These are phyloP conservation scores for Drosophila mulleri DNA, from an alignment of 2,888 invertebrate species.

Conservation along the genomic window DNA sequence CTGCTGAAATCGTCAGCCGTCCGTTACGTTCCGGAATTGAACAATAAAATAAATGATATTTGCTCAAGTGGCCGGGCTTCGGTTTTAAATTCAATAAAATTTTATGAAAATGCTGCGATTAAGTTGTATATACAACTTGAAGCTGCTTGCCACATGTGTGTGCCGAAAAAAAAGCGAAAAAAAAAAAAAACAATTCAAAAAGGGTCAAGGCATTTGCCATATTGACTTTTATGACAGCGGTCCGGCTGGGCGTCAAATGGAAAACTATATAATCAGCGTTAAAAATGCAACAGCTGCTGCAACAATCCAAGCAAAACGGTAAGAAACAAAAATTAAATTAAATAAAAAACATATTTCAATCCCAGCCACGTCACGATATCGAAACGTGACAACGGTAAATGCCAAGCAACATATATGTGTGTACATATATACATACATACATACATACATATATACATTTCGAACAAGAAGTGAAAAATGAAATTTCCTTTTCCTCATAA, in stretches of 20 bases:
- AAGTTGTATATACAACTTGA: constrained; percentile 57
- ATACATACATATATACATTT: constrained; percentile 6
- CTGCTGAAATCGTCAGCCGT: constrained; percentile 59
- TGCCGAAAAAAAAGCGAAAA: constrained; percentile 51
- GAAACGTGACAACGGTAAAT: constrained; percentile 47
- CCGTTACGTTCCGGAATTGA: constrained; percentile 71
- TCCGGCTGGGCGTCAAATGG: constrained; percentile 46
- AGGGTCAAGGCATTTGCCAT: constrained; percentile 69
- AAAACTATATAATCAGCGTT: constrained; percentile 76
- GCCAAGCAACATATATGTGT: not conserved
- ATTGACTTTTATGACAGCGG: constrained; percentile 78
- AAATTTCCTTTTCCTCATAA: constrained; percentile 10
- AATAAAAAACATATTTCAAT: constrained; percentile 50
- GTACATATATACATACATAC: constrained; percentile 3
- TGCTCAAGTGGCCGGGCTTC: constrained; percentile 71
- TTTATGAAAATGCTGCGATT: constrained; percentile 79
- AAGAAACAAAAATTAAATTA: not conserved
- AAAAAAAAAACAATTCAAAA: constrained; percentile 57
- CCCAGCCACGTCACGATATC: constrained; percentile 27
- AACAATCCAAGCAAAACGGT: constrained; percentile 52
- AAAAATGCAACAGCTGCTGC: constrained; percentile 75
- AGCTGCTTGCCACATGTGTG: constrained; percentile 37
- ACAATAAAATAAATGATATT: constrained; percentile 82
- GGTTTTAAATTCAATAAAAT: constrained; percentile 81
- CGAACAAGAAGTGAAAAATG: constrained; percentile 9